phyloP scores from a whole-genome alignment of 2,797 vertebrate species.

The Perodicticus potto region DNA sequence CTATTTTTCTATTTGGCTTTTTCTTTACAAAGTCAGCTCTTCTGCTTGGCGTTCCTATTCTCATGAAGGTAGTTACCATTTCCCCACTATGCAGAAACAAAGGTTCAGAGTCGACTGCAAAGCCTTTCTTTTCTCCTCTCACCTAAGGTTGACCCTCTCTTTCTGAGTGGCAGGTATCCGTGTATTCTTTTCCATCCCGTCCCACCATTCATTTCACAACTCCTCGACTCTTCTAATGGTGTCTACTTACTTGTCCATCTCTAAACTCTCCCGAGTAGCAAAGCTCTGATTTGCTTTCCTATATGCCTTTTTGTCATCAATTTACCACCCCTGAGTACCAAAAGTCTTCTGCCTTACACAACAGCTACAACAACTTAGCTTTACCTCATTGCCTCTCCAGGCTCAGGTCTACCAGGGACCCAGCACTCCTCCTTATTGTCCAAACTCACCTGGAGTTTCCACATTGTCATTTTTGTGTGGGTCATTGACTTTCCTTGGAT shows the following conservation, averaged over 20 bases:
- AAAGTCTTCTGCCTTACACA: background rate
- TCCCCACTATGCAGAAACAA: slow-evolving; percentile 1
- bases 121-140: background rate
- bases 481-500: background rate
- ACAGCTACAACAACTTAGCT: background rate
- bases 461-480: background rate
- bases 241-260: background rate
- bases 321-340: background rate
- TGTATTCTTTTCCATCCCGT: background rate
- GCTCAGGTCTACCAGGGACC: background rate
- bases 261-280: background rate
- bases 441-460: background rate
- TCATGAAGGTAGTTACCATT: background rate
- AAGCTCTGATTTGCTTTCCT: background rate
- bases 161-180: background rate
- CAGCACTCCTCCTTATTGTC: background rate
- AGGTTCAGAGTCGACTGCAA: background rate
- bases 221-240: background rate
- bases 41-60: background rate
- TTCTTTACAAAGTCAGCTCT: slow-evolving; percentile 31
- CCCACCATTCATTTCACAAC: background rate
- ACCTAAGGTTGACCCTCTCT: background rate
- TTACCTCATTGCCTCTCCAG: background rate
- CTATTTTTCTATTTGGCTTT: background rate
- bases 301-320: background rate